A percentile compares a stretch with the other conserved stretches of the same genome.
phyloP scores from a whole-genome alignment of 1,140 invertebrate species.

The Dufourea novaeangliae region DNA sequence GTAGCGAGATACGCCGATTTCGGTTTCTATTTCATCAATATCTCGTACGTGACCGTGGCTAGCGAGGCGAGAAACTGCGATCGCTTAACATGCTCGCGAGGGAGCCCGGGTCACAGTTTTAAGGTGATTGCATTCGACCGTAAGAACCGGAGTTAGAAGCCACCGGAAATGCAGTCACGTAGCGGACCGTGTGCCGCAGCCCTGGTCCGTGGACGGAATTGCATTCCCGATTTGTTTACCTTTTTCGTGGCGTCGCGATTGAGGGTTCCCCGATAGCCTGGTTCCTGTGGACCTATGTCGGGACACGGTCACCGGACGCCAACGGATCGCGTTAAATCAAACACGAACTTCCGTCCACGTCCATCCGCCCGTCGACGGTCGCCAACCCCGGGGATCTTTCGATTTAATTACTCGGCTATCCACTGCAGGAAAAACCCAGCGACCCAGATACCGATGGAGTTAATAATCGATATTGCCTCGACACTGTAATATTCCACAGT shows the following conservation, averaged over 20 bases:
- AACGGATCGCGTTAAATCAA: neutral
- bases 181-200: neutral
- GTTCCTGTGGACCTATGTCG: neutral
- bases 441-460: neutral
- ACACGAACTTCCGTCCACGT: neutral
- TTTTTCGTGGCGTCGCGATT: slow-evolving; percentile 23
- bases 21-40: neutral
- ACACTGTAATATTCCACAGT: neutral
- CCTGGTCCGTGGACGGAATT: slow-evolving; percentile 34
- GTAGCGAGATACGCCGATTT: neutral
- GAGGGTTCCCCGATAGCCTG: neutral
- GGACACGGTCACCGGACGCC: neutral
- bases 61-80: neutral
- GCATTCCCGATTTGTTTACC: slow-evolving; percentile 50
- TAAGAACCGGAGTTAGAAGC: neutral
- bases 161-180: slow-evolving; percentile 45
- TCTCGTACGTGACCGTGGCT: neutral
- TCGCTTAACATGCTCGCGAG: neutral
- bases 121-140: slow-evolving; percentile 10
- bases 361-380: neutral
- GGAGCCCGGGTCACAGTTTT: slow-evolving; percentile 8
- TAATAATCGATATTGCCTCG: slow-evolving; percentile 1
- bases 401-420: slow-evolving; percentile 14
- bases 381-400: neutral
- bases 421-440: neutral